phyloP scores from a whole-genome alignment of 2,113 vertebrate species.

The Pontoporia blainvillei region DNA sequence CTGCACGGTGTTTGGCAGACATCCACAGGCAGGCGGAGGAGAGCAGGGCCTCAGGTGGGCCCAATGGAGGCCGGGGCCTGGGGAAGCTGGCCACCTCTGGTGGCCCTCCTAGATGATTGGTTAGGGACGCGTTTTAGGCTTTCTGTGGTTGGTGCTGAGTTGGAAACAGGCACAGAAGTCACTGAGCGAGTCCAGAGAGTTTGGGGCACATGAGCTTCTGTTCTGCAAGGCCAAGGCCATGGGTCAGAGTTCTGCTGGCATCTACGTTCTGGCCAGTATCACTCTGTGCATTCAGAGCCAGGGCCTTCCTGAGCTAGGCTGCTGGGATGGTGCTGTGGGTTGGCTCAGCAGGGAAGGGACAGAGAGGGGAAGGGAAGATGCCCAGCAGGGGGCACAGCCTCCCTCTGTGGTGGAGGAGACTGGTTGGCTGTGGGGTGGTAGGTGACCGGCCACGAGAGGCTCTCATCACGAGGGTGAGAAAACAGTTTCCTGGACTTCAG shows the following conservation, averaged over 20 bases:
- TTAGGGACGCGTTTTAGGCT: fast-evolving
- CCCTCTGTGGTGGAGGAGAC: fast-evolving
- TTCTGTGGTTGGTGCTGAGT: fast-evolving
- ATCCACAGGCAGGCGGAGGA: too few species aligned
- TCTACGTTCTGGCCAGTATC: fast-evolving
- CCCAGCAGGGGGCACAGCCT: fast-evolving
- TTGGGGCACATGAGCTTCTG: fast-evolving
- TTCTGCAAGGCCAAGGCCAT: fast-evolving
- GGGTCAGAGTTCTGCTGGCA: background rate
- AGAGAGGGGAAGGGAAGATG: fast-evolving
- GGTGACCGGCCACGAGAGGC: fast-evolving
- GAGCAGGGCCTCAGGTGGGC: fast-evolving
- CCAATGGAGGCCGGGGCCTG: fast-evolving
- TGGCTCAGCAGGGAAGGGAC: fast-evolving
- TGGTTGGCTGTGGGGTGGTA: fast-evolving
- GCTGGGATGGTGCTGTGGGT: fast-evolving
- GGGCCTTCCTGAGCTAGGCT: background rate
- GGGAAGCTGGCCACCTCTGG: fast-evolving
- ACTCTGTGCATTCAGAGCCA: fast-evolving
- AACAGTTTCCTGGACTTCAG: fast-evolving
- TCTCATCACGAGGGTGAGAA: fast-evolving
- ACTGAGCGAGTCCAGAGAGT: fast-evolving
- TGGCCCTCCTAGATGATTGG: fast-evolving
- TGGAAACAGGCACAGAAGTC: fast-evolving
- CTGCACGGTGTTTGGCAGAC: fast-evolving